Percentiles rank a stretch among this genome's conserved stretches.
These are phyloP conservation scores for Anthopleura sola DNA, from an alignment of 64 coral and sea anemone genomes.

Conservation along the genomic window DNA sequence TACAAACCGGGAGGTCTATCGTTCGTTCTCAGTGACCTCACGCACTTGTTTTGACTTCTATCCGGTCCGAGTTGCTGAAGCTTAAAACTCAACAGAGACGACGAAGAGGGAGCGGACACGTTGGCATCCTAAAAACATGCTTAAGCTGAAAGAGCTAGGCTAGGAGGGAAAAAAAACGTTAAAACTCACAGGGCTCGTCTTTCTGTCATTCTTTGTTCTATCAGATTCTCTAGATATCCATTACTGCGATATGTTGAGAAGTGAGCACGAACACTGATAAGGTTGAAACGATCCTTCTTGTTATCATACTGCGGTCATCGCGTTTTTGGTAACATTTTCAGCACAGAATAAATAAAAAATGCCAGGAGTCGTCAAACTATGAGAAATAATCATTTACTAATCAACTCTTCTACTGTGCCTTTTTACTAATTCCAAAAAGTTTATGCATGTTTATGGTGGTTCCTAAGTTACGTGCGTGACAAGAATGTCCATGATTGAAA, in stretches of 20 bases:
- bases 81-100: neutral
- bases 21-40: neutral
- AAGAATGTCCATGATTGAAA: neutral
- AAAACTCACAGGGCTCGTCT: neutral
- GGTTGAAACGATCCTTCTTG: neutral
- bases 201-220: neutral
- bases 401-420: neutral
- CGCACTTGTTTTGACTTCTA: slow-evolving; percentile 7
- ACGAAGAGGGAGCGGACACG: neutral
- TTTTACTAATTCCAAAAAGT: no score
- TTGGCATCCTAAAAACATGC: neutral
- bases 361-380: neutral
- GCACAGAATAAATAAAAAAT: neutral
- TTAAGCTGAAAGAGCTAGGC: no score
- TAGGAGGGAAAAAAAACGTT: no score
- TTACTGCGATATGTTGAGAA: neutral
- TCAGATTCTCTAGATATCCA: neutral
- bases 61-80: neutral
- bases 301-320: neutral
- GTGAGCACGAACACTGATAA: neutral
- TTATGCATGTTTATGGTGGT: neutral
- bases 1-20: neutral
- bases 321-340: neutral
- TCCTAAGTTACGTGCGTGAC: neutral
- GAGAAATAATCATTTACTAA: no score